These are phyloP conservation scores for Linepithema humile DNA, from an alignment of 1,140 invertebrate species.

Conservation along the genomic window DNA sequence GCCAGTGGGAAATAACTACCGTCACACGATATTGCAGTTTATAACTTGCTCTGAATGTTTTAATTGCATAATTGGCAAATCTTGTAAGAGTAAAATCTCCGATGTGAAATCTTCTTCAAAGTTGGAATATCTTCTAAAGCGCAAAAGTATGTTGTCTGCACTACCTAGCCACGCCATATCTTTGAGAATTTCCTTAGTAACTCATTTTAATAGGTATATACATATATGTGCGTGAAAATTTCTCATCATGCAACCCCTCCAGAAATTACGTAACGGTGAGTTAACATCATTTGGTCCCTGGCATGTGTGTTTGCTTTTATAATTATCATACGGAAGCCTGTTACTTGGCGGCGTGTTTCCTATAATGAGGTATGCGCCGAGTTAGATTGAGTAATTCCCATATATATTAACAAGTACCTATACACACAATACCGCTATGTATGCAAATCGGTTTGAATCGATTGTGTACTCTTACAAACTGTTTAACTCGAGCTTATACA, in stretches of 20 bases:
- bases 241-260: conserved; percentile 25
- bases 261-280: conserved; percentile 38
- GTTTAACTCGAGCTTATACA: conserved; percentile 13
- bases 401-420: not conserved
- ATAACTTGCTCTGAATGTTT: not conserved
- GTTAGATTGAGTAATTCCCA: conserved; percentile 36
- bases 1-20: conserved; percentile 11
- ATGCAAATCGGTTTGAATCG: conserved; percentile 29
- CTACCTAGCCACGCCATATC: not conserved
- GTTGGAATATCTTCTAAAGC: conserved; percentile 26
- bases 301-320: conserved; percentile 25
- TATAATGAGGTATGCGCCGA: conserved; percentile 26
- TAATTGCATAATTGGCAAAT: conserved; percentile 25
- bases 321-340: conserved; percentile 45
- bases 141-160: conserved; percentile 8
- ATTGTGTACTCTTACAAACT: conserved; percentile 17
- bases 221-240: conserved; percentile 2
- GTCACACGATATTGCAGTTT: conserved; percentile 1
- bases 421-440: not conserved
- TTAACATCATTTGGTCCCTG: conserved; percentile 53
- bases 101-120: conserved; percentile 7
- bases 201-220: conserved; percentile 36
- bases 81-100: conserved; percentile 10
- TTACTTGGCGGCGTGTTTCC: conserved; percentile 16
- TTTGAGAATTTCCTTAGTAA: conserved; percentile 30